Evolutionary conservation across 2,888 invertebrate species (phyloP), one percentile per base, ranked within the genome.

Genomic region (Exephanes ischioxanthus): DNA sequence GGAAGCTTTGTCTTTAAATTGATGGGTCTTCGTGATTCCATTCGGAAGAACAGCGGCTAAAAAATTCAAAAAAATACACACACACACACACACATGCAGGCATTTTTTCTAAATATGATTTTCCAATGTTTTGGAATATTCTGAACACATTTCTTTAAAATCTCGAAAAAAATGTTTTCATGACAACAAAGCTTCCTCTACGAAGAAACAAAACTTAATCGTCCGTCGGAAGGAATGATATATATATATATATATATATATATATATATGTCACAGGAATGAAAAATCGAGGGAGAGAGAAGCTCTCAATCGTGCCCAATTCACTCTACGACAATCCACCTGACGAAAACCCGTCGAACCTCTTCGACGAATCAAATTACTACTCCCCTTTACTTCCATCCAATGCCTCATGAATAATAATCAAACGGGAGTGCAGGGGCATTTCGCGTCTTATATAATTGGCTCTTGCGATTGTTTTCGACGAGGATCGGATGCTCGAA

Each of bases 381-480:
- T 2, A 58, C 58, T 75, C 68, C 55, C 75, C 58, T 61, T 72
- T 61, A 19, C 55, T 51, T 45, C 53, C 63, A 70, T 68, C 66
- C 58, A 14, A 30, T 37, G 51, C 26, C 84, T 84, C 84, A 76
- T 84, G 84, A 81, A 81, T 81, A 83, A 83, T 82, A 71, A 77
- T 63, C 48, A 66, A 82, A 48, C 33, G 37, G 68, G 11, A 55
- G 14, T 33, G 48, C 19, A 61, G 26, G 37, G 11, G 61, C 26
- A 61, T 61, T 33, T 30, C 61, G n/a, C 6, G 30, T 33, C 61
- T 33, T n/a, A 16, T 14, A 61, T 33, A 61, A 61, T 61, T 61
- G 61, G 30, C 61, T 33, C 16, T 53, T 53, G 19, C 79, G 79
- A 80, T 80, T 72, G 71, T 71, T 71, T 33, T 61, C 61, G 33